phyloP scores from a whole-genome alignment of 2,797 vertebrate species.

The Xenentodon cancila region DNA sequence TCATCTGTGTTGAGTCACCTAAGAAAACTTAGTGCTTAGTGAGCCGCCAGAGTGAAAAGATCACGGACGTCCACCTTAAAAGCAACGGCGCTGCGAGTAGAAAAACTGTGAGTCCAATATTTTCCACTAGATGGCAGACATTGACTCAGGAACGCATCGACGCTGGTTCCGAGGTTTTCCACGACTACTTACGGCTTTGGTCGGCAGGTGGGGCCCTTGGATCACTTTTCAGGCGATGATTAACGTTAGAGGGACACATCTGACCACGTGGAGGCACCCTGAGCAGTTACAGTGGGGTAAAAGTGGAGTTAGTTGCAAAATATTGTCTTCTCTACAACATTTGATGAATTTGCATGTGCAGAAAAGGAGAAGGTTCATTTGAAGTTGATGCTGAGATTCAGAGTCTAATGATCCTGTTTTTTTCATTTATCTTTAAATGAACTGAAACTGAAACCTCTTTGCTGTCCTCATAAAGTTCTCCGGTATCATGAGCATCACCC shows the following conservation, averaged over 20 bases:
- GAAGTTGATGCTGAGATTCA: no score
- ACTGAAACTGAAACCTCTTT: no score
- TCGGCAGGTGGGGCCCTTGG: conserved; percentile 53
- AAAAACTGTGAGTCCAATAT: neutral
- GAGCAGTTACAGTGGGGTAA: neutral
- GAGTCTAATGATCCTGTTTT: no score
- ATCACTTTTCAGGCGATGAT: conserved; percentile 2
- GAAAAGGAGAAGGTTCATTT: no score
- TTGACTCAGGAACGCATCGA: neutral
- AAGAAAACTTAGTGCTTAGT: neutral
- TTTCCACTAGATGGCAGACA: conserved; percentile 67
- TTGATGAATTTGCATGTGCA: no score
- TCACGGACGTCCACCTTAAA: conserved; percentile 77
- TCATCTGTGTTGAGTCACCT: neutral
- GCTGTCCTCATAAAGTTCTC: no score
- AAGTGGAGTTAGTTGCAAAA: no score
- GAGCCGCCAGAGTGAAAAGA: neutral
- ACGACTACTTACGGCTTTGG: accelerated
- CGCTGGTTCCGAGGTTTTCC: neutral
- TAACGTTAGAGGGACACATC: accelerated
- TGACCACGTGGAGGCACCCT: conserved; percentile 5
- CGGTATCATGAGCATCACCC: no score
- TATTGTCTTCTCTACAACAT: no score
- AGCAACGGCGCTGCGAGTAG: conserved; percentile 1
- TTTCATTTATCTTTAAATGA: no score